Base-by-base conservation (phyloP, 2,888 invertebrate genomes). In the Zaprionus lineosus region DNA sequence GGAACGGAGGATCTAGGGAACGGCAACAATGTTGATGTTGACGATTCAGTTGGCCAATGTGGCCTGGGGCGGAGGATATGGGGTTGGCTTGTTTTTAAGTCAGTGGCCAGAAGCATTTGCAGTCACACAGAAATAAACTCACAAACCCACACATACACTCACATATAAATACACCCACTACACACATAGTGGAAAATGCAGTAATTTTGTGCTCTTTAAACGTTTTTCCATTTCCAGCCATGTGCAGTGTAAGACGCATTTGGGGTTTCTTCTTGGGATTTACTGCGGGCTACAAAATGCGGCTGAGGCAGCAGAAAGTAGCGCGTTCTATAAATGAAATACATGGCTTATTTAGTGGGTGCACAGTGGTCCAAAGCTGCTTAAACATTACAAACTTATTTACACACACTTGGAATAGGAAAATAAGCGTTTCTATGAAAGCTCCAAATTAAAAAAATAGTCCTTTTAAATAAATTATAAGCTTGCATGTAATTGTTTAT, bases 11-110 rank as follows among this genome's bases (percentile, higher is more conserved):
- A n/a, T n/a, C n/a, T n/a, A n/a, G n/a, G n/a, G 47, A 48, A 34
- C 34, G 72, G 81, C 78, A 73, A 78, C 86, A 76, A 68, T 78
- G 86, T 86, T 84, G 86, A 72, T 64, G 68, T 53, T 78, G 69
- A 86, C 69, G 77, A 76, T 84, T 86, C 76, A 61, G 86, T 72
- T 86, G 46, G 58, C 37, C 26, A 41, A 41, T 16, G 21, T 7
- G n/a, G 16, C 5, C 19, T 19, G 12, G 9, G 41, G 28, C 6
- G 7, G 34, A 16, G 19, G 8, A 39, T 26, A 31, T 19, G 24
- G 16, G 14, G 37, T 3, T 19, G 39, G 57, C 39, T 57, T 57
- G 29, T 47, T 58, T 66, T 61, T 29, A 52, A 52, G 37, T 52
- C 51, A 51, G 31, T 28, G 33, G 40, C 36, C 50, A 18, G 12